phyloP scores from a whole-genome alignment of 1,140 invertebrate species.

The Drosophila ambigua region DNA sequence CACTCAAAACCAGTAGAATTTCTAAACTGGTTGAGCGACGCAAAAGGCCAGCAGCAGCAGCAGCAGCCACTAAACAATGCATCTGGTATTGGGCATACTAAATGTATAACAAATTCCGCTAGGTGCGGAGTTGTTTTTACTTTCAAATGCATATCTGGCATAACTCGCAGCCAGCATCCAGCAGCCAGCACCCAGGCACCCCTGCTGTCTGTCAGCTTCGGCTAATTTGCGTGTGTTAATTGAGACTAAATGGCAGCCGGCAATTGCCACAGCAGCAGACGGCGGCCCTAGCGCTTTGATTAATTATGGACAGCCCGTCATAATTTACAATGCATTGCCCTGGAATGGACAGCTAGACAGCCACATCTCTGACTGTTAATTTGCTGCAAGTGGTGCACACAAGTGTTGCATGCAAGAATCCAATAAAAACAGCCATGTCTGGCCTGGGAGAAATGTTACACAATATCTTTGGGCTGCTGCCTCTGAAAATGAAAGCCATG shows the following conservation, averaged over 20 bases:
- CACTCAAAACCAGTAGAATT: conserved; percentile 68
- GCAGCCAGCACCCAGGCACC: background rate
- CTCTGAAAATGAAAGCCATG: conserved; percentile 70
- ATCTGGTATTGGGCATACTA: conserved; percentile 34
- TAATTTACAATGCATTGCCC: conserved; percentile 64
- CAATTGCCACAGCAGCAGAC: conserved; percentile 17
- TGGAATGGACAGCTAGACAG: too few species aligned
- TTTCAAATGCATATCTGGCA: conserved; percentile 64
- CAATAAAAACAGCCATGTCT: conserved; percentile 23
- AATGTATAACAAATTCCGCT: conserved; percentile 70
- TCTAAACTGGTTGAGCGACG: conserved; percentile 72
- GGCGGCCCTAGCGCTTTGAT: conserved; percentile 76
- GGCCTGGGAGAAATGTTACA: conserved; percentile 44
- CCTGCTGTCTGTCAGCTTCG: conserved; percentile 15
- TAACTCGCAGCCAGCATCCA: conserved; percentile 37
- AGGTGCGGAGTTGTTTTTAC: conserved; percentile 72
- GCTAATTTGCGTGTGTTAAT: conserved; percentile 75
- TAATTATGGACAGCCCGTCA: conserved; percentile 76
- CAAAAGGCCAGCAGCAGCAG: conserved; percentile 49
- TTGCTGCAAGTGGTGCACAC: conserved; percentile 54
- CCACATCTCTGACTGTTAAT: conserved; percentile 38
- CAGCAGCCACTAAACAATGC: conserved; percentile 23
- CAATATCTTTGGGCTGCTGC: conserved; percentile 11
- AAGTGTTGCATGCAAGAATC: conserved; percentile 71
- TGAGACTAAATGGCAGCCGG: conserved; percentile 63